A percentile compares a stretch with the other conserved stretches of the same genome.
Conservation (phyloP, 2,888 invertebrate species). For the Patella ulyssiponensis region DNA sequence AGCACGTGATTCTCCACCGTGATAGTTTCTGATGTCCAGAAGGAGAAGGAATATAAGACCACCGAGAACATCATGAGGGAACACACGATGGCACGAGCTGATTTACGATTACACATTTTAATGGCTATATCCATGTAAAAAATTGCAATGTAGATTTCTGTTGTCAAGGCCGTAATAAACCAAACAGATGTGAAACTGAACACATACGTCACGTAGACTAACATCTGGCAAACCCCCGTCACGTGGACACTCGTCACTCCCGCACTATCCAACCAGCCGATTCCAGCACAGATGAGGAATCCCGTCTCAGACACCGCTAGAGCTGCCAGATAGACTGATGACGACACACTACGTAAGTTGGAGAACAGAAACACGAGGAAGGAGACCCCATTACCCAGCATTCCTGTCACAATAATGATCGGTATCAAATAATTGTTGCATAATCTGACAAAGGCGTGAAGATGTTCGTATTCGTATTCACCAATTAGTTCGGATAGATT, state of each 20-base stretch:
- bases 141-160: conserved; percentile 54
- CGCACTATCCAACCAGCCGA: conserved; percentile 54
- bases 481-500: no score
- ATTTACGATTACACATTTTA: conserved; percentile 40
- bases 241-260: conserved; percentile 46
- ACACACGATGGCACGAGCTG: conserved; percentile 42
- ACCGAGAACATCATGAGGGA: conserved; percentile 37
- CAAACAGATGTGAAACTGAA: conserved; percentile 59
- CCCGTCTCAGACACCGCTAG: conserved; percentile 53
- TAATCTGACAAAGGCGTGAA: not conserved
- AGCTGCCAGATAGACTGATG: conserved; percentile 54
- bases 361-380: conserved; percentile 53
- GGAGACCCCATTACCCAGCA: conserved; percentile 51
- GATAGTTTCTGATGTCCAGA: conserved; percentile 49
- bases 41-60: conserved; percentile 45
- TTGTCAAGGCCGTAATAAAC: conserved; percentile 56
- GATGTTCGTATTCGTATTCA: no score
- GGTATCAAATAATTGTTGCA: conserved; percentile 47
- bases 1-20: conserved; percentile 8
- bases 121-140: conserved; percentile 46
- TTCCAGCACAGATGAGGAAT: conserved; percentile 49
- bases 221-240: conserved; percentile 51
- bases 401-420: conserved; percentile 50
- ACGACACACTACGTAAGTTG: conserved; percentile 47
- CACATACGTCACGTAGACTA: conserved; percentile 53